These are phyloP conservation scores for Cyphomyrmex costatus DNA, from an alignment of 1,140 invertebrate genomes.

Conservation along the genomic window DNA sequence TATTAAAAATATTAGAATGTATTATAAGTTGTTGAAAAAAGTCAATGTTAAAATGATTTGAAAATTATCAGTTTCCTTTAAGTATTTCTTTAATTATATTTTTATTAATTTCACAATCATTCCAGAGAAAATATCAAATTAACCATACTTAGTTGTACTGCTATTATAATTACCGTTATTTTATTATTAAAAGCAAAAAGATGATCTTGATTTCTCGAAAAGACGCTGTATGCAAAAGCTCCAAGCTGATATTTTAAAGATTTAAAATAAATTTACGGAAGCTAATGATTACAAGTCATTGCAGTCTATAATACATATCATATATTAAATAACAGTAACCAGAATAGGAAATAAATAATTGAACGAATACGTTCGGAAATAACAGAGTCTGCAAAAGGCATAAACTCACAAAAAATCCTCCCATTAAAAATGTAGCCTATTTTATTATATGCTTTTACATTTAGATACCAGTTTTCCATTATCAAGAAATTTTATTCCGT, in stretches of 20 bases:
- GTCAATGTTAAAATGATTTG: not conserved
- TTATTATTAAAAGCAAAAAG: not conserved
- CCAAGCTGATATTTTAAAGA: not conserved
- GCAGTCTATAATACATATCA: not conserved
- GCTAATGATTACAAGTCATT: not conserved
- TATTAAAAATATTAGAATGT: not conserved
- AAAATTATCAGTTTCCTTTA: not conserved
- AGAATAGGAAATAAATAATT: not conserved
- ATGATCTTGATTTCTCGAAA: not conserved
- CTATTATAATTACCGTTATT: not conserved
- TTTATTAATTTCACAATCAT: too few relatives aligned
- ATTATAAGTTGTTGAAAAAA: not conserved
- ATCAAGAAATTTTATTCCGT: not conserved
- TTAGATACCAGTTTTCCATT: not conserved
- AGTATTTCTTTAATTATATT: not conserved
- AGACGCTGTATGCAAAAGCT: not conserved
- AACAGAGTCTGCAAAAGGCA: not conserved
- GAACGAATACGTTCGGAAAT: not conserved
- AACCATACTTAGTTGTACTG: too few relatives aligned
- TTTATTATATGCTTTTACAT: not conserved
- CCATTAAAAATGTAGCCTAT: not conserved
- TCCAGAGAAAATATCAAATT: not conserved
- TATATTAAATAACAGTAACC: not conserved
- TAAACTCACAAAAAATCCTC: not conserved
- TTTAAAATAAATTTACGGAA: not conserved